Evolutionary conservation across 1,140 invertebrate genomes (phyloP), one percentile per base, ranked within the genome.

Genomic region (Nasonia vitripennis): DNA sequence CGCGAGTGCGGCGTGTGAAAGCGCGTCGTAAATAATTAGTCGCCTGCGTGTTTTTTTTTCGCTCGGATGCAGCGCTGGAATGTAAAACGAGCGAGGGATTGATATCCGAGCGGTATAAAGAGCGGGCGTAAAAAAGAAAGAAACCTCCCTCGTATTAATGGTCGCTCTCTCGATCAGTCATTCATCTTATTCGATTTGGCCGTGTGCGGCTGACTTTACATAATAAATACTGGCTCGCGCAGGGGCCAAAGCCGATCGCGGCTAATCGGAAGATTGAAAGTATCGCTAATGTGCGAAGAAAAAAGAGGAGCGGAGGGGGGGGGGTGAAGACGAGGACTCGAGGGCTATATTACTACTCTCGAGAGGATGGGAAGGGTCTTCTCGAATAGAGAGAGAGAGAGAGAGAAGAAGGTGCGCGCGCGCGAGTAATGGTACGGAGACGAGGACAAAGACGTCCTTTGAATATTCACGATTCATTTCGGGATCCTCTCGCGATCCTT

Each of bases 391-490:
- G 41, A 45, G 17, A 62, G 20, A 6, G n/a, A 34, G 55, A 41
- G 34, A 20, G 1, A 5, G 3, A 27, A 27, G 23, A 27, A 74
- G 31, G 20, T 34, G 81, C 20, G 23, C 74, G 73, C 34, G 37
- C 27, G 27, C 27, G 27, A 55, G 73, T 70, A 77, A 78, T 78
- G 82, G 51, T 48, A 71, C 45, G 74, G 45, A 27, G 27, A 78
- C 45, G 83, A 45, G 78, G 68, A 85, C 83, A 85, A 85, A 85
- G 83, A 81, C 83, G 78, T 78, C 74, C 73, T 86, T 70, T 86
- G 84, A 86, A 81, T 86, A 86, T 86, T 86, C 84, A 81, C 79
- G 55, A 81, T 81, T 85, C 78, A 85, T 85, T 85, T 85, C 48
- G 78, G 78, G 67, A 85, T 41, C 31, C 62, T 67, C 17, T 55